Conservation (phyloP, 1,140 invertebrate genomes). For the Drosophila mayri region DNA sequence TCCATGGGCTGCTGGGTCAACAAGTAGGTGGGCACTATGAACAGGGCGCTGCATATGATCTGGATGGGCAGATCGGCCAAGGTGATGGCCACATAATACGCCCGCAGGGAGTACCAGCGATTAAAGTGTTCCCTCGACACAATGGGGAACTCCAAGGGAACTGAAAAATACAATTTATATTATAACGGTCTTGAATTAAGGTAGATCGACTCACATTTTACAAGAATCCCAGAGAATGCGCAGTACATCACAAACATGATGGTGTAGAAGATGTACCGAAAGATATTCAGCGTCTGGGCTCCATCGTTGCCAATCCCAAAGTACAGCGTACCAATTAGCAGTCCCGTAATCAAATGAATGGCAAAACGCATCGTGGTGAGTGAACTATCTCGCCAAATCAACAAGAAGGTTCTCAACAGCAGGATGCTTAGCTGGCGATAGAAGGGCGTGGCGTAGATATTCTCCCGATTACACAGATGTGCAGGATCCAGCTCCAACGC, state of each 20-base stretch:
- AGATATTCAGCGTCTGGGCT: constrained; percentile 90
- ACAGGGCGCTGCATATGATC: constrained; percentile 90
- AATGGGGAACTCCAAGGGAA: constrained; percentile 94
- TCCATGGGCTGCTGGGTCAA: constrained; percentile 93
- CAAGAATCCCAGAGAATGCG: constrained; percentile 93
- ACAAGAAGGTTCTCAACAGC: constrained; percentile 88
- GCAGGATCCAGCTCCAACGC: constrained; percentile 71
- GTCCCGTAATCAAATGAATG: constrained; percentile 91
- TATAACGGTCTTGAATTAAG: background rate
- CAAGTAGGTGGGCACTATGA: constrained; percentile 92
- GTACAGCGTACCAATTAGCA: constrained; percentile 92
- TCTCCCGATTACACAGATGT: constrained; percentile 74
- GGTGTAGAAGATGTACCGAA: constrained; percentile 92
- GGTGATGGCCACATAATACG: constrained; percentile 95
- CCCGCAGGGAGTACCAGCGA: constrained; percentile 96
- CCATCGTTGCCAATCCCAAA: constrained; percentile 93
- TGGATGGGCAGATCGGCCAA: constrained; percentile 94
- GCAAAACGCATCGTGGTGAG: constrained; percentile 91
- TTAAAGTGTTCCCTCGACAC: constrained; percentile 95
- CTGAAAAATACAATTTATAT: constrained; percentile 85
- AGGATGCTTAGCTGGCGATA: constrained; percentile 89
- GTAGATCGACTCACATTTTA: constrained; percentile 91
- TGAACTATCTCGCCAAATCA: constrained; percentile 85
- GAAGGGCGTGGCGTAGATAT: constrained; percentile 87
- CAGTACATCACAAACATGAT: constrained; percentile 95